These are phyloP conservation scores for Aphelinus atriplicis DNA, from an alignment of 1,140 invertebrate genomes.

Conservation along the genomic window DNA sequence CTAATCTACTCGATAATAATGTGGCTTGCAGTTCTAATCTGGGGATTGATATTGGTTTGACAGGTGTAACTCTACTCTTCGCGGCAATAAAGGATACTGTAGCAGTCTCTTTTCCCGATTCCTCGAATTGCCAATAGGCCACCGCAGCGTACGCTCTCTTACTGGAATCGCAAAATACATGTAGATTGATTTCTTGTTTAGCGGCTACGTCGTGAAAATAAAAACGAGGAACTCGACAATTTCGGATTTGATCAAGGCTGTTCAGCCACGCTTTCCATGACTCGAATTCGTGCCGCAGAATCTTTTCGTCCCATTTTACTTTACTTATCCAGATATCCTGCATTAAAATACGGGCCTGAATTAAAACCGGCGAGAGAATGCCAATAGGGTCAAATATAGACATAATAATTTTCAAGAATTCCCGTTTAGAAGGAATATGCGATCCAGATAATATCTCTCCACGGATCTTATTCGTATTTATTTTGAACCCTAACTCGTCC, in stretches of 20 bases:
- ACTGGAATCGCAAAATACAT: conserved; percentile 16
- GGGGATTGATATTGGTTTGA: background rate
- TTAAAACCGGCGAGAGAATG: background rate
- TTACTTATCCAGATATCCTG: background rate
- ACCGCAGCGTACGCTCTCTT: background rate
- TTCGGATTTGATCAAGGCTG: background rate
- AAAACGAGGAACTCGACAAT: background rate
- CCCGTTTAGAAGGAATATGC: background rate
- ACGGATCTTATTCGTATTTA: background rate
- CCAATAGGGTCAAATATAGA: background rate
- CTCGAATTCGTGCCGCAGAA: background rate
- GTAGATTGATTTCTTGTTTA: background rate
- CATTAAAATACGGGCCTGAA: background rate
- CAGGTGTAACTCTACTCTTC: background rate
- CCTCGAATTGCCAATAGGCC: background rate
- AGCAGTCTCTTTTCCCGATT: background rate
- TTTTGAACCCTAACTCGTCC: background rate
- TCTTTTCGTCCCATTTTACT: background rate
- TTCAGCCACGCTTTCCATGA: background rate
- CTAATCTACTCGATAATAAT: background rate
- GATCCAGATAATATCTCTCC: background rate
- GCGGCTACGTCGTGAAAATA: background rate
- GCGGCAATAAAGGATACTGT: background rate
- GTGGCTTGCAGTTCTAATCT: conserved; percentile 5
- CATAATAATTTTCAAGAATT: conserved; percentile 1